Percentiles rank a stretch among this genome's conserved stretches.
These are phyloP conservation scores for Anabas testudineus DNA, from an alignment of 2,797 vertebrate genomes.

Conservation along the genomic window DNA sequence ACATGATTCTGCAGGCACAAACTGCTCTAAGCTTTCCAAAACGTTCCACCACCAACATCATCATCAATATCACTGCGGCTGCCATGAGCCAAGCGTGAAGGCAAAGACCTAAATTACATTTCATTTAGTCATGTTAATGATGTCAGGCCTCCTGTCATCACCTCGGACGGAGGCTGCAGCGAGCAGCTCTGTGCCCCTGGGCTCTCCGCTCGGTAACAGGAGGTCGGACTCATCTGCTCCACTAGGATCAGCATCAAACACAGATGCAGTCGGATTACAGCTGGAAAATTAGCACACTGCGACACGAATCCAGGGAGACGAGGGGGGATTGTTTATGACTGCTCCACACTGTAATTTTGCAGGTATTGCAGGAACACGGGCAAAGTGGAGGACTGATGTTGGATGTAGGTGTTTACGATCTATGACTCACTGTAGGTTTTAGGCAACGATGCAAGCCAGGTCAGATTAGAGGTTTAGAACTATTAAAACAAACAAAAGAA, in stretches of 20 bases:
- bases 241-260: conserved; percentile 65
- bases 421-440: conserved; percentile 57
- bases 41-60: conserved; percentile 26
- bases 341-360: conserved; percentile 55
- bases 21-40: neutral
- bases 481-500: neutral
- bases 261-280: conserved; percentile 57
- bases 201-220: conserved; percentile 22
- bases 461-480: conserved; percentile 24
- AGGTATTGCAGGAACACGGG: conserved; percentile 37
- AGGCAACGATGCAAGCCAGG: conserved; percentile 23
- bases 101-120: conserved; percentile 47
- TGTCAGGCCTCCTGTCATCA: conserved; percentile 76
- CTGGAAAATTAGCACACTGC: conserved; percentile 60
- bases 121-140: conserved; percentile 75
- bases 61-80: conserved; percentile 20
- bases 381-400: conserved; percentile 29
- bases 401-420: conserved; percentile 51
- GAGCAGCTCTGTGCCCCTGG: conserved; percentile 45
- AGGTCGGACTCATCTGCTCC: conserved; percentile 45
- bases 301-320: conserved; percentile 22
- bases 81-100: conserved; percentile 33
- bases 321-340: conserved; percentile 28
- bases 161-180: conserved; percentile 49
- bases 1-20: conserved; percentile 30